These are phyloP conservation scores for Bufotes viridis DNA, from an alignment of 2,797 vertebrate genomes.

Conservation along the genomic window DNA sequence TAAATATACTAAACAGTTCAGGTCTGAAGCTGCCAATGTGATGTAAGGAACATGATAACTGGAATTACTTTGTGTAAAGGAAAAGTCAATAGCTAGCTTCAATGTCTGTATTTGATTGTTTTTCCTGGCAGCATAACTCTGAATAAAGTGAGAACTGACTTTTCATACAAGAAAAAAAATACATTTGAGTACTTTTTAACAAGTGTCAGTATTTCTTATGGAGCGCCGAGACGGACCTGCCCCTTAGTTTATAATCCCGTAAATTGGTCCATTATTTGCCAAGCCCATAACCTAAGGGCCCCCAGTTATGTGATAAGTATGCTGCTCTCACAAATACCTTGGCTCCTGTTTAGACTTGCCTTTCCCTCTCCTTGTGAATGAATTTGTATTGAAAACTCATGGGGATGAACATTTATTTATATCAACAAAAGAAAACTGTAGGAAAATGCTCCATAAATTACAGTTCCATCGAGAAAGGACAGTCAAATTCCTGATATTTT, in stretches of 20 bases:
- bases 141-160: not conserved
- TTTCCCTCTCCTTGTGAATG: conserved; percentile 25
- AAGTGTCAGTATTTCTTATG: conserved; percentile 39
- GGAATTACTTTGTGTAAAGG: not conserved
- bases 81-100: not conserved
- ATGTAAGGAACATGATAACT: not conserved
- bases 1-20: not conserved
- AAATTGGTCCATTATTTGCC: conserved; percentile 55
- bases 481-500: not conserved
- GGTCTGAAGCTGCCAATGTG: not conserved
- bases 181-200: conserved; percentile 12
- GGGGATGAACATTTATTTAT: conserved; percentile 22
- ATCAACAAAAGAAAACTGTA: not conserved
- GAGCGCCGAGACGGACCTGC: conserved; percentile 44
- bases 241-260: conserved; percentile 55
- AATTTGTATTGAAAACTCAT: conserved; percentile 21
- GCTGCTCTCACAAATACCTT: conserved; percentile 30
- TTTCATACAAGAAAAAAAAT: conserved; percentile 3
- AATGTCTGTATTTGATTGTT: conserved; percentile 16
- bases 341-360: conserved; percentile 44
- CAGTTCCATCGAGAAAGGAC: not conserved
- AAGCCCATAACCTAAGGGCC: conserved; percentile 50
- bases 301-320: conserved; percentile 43
- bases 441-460: not conserved
- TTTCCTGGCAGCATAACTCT: conserved; percentile 29